Conservation (phyloP, 2,113 vertebrate species). For the Tiliqua scincoides region DNA sequence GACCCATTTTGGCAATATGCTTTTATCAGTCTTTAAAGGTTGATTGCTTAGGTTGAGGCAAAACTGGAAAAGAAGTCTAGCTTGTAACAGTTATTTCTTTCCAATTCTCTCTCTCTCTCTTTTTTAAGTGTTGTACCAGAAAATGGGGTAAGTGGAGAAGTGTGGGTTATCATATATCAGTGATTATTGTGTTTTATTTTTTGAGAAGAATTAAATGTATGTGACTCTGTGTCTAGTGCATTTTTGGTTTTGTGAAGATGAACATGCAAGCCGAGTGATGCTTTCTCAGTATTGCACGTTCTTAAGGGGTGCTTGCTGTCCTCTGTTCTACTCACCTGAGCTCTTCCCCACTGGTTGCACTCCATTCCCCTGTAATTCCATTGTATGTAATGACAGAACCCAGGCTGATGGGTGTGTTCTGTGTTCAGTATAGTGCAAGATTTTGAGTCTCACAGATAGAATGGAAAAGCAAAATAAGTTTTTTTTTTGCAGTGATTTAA, state of each 20-base stretch:
- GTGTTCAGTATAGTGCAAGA: background rate
- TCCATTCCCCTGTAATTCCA: background rate
- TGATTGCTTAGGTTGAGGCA: constrained; percentile 23
- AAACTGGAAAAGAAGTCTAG: constrained; percentile 16
- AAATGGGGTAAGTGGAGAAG: background rate
- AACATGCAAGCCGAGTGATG: background rate
- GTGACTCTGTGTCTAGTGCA: background rate
- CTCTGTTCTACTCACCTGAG: background rate
- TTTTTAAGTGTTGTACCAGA: background rate
- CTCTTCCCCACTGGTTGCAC: background rate
- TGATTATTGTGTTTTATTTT: background rate
- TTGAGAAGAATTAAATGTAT: background rate
- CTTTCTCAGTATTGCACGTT: background rate
- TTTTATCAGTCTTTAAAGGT: constrained; percentile 17
- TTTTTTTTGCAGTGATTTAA: background rate
- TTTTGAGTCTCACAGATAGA: background rate
- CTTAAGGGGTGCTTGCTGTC: background rate
- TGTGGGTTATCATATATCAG: background rate
- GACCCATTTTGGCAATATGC: constrained; percentile 29
- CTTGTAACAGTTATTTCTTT: background rate
- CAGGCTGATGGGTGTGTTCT: background rate
- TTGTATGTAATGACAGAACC: background rate
- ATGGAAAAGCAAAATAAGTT: background rate
- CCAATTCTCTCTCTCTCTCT: background rate
- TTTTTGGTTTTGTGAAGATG: background rate